Evolutionary conservation across 2,797 vertebrate genomes (phyloP).

Genomic region (Graptemys geographica): DNA sequence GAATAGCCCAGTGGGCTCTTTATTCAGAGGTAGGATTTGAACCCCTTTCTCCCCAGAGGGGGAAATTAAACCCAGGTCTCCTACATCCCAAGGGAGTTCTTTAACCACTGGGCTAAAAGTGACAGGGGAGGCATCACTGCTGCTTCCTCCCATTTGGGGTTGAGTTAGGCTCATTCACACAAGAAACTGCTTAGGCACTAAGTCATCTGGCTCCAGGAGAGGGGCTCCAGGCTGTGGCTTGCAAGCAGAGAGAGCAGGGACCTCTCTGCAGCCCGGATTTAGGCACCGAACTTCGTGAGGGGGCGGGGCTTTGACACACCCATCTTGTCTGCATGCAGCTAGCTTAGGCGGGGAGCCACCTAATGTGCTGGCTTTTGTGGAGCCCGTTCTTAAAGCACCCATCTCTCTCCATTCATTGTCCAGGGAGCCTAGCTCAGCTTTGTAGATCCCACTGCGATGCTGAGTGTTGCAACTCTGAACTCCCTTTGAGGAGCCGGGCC

Average conservation of each 20-base stretch:
- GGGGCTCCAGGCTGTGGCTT: not conserved
- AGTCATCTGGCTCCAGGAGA: not conserved
- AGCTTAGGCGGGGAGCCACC: not conserved
- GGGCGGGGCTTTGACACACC: not conserved
- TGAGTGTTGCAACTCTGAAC: not conserved
- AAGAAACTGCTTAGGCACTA: not conserved
- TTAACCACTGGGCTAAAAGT: too few species aligned
- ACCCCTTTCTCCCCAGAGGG: too few species aligned
- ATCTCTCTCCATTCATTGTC: not conserved
- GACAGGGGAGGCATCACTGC: too few species aligned
- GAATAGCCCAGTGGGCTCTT: too few species aligned
- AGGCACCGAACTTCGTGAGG: not conserved
- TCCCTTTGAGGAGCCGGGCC: not conserved
- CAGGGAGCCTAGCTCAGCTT: not conserved
- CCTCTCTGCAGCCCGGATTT: not conserved
- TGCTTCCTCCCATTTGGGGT: too few species aligned
- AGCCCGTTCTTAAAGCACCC: not conserved
- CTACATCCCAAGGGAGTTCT: too few species aligned
- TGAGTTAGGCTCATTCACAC: not conserved
- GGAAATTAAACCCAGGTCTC: too few species aligned
- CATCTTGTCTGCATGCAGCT: not conserved
- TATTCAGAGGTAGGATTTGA: too few species aligned
- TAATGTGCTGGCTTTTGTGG: not conserved
- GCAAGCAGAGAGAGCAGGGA: not conserved
- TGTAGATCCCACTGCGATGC: not conserved